A percentile compares a stretch with the other conserved stretches of the same genome.
phyloP scores from a whole-genome alignment of 2,797 vertebrate species.

The Rhinophrynus dorsalis region DNA sequence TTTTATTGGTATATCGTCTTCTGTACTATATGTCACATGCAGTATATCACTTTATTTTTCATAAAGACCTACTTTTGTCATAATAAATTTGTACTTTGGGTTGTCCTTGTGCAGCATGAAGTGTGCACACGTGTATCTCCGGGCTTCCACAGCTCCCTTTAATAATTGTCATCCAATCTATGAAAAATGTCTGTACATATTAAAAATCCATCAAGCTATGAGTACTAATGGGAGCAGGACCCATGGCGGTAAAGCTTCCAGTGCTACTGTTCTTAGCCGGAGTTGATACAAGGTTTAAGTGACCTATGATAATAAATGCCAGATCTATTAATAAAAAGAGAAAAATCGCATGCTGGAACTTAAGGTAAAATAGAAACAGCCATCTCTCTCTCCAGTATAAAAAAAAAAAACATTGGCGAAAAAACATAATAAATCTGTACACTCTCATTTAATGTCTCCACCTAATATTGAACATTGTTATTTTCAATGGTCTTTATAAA shows the following conservation, averaged over 20 bases:
- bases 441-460: conserved; percentile 9
- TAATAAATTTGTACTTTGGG: conserved; percentile 49
- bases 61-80: conserved; percentile 23
- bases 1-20: neutral
- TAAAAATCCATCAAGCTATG: conserved; percentile 61
- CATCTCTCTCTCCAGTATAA: neutral
- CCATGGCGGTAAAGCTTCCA: conserved; percentile 50
- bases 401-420: neutral
- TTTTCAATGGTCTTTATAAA: conserved; percentile 24
- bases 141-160: conserved; percentile 53
- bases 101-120: conserved; percentile 56
- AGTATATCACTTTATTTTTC: conserved; percentile 31
- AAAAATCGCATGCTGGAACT: conserved; percentile 15
- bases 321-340: conserved; percentile 34
- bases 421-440: neutral
- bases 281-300: conserved; percentile 47
- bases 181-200: conserved; percentile 61
- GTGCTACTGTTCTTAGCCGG: conserved; percentile 37
- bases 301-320: conserved; percentile 53
- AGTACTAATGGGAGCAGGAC: conserved; percentile 61
- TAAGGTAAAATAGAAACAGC: conserved; percentile 8
- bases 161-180: conserved; percentile 58
- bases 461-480: conserved; percentile 21
- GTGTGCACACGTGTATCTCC: conserved; percentile 53
- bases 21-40: neutral